Base-by-base conservation (phyloP, 2,888 invertebrate genomes). In the Hypercompe scribonia region DNA sequence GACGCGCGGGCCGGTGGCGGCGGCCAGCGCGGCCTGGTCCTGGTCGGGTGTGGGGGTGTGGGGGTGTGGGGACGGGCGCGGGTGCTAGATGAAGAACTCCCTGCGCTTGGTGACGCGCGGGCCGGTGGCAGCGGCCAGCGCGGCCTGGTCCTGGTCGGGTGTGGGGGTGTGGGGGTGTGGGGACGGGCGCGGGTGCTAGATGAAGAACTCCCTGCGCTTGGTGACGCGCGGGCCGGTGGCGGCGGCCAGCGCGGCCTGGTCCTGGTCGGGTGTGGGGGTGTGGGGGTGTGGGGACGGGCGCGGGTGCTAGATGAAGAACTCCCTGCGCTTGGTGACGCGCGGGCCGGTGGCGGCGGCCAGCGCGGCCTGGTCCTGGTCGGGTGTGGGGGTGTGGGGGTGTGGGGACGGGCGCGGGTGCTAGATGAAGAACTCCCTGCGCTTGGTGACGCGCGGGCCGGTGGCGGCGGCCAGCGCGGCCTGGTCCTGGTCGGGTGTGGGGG, bases 371-470 rank as follows among this genome's bases (percentile, higher is more conserved):
- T 99, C 99, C 0, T 98, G 98, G 94, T 99, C 99, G 13, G 98
- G 64, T 24, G 10, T 24, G 24, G 36, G 4, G 36, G 2, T 1
- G 64, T 11, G 36, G 36, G 15, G 24, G 11, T 15, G 3, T 24
- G 39, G n/a, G 2, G 42, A 10, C 10, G 21, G 7, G 36, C n/a
- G n/a, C n/a, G n/a, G 36, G 1, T 2, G 5, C 84, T 97, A 99
- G 91, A 99, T 99, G 94, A 99, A 99, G 97, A 98, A 99, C 94
- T 99, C 99, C 88, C 98, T 97, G 85, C 98, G 97, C 95, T 98
- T 98, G 90, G 98, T 97, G 84, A 99, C 99, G 91, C 98, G 97
- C 89, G 99, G 98, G 11, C 99, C 99, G 15, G 99, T 99, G 79
- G 98, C 97, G 28, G 98, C 98, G 77, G 98, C 97, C 42, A 99